Evolutionary conservation across 2,113 vertebrate genomes (phyloP), one percentile per base, ranked within the genome.

Genomic region (Vombatus ursinus): DNA sequence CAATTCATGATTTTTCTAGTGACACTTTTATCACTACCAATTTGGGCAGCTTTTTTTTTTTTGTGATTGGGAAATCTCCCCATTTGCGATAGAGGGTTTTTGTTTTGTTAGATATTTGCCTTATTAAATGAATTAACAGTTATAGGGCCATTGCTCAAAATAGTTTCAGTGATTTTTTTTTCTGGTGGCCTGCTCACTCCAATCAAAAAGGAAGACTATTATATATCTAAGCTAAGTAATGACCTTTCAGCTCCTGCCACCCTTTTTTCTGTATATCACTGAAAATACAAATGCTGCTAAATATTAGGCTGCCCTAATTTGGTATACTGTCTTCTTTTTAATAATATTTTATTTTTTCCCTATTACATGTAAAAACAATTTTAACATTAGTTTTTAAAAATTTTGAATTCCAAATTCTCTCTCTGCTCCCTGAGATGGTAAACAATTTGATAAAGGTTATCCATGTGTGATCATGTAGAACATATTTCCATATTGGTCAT

Each of bases 41-140:
- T 96, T 96, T 92, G 48, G 52, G 61, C n/a, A 68, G 10, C 90
- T 95, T 96, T 90, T 96, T 96, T 97, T 91, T 44, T 5, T 44
- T 3, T 28, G 24, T 92, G 90, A 92, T 84, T 47, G 92, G 90
- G 68, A 94, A 94, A 50, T 90, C 90, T 93, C 0, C 68, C 68
- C n/a, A 44, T 9, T 48, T 50, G 44, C 44, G 11, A 93, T 90
- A 54, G 49, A 93, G 19, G 54, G 91, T 96, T n/a, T 50, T 44
- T 91, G 92, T 90, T 44, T 92, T 93, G 50, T 16, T 94, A 52
- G n/a, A 6, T 19, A 84, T 84, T 57, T 96, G 37, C 24, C 28
- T 5, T 93, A 24, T 94, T 96, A 93, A 90, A 50, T 94, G 94
- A 96, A 28, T 89, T 24, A 92, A 91, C 92, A 92, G 52, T 51